Base-by-base conservation (phyloP, 1,140 invertebrate genomes). In the Zaprionus ghesquierei region DNA sequence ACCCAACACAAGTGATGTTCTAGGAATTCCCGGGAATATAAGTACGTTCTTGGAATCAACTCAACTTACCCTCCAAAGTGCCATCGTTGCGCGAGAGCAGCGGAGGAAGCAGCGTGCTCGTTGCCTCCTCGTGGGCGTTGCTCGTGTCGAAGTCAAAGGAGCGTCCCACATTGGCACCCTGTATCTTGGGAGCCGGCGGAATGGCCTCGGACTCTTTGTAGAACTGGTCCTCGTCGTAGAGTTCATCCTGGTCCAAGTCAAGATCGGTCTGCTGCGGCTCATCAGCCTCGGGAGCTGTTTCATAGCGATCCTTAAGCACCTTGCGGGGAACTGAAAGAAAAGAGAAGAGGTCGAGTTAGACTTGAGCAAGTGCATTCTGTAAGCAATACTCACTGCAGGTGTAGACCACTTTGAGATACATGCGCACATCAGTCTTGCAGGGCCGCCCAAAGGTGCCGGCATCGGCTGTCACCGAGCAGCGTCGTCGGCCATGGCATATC, bases 361-460 rank as follows among this genome's bases (percentile, higher is more conserved):
- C 4, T n/a, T n/a, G n/a, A 15, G 13, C 8, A 12, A 6, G 12
- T n/a, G n/a, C n/a, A n/a, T n/a, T n/a, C n/a, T n/a, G 1, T 22
- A 10, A 13, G 5, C 23, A 5, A 3, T 73, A 95, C 96, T 96
- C 93, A 98, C 98, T 97, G 93, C 97, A 98, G 10, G 97, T 97
- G 92, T 98, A 98, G 61, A 97, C 96, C 50, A 98, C 96, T 93
- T 96, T 97, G 63, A 98, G 94, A 92, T 98, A 98, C 92, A 97
- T 97, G 62, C 95, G 94, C 75, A 96, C 96, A 55, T 96, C 95
- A 0, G 95, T 93, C 58, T 94, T 94, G 91, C 97, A 98, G 0
- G 97, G 97, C 80, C 95, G 96, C 12, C 96, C 96, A 90, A 98
- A 98, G 62, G 96, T 96, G 50, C 95, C 94, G 46, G 95, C 94